Evolutionary conservation across 2,113 vertebrate genomes (phyloP).

Genomic region (Alligator mississippiensis): DNA sequence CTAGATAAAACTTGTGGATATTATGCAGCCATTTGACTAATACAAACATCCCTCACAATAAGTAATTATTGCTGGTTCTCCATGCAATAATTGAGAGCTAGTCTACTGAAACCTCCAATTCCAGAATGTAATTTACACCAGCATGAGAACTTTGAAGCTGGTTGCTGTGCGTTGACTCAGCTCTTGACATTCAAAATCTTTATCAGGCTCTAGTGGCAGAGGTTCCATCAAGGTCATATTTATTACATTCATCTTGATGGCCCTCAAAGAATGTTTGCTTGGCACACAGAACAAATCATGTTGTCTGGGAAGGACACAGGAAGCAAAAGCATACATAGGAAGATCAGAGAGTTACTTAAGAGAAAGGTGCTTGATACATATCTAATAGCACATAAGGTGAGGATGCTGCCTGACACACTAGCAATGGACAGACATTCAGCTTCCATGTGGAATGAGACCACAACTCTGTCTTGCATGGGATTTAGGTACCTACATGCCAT

Average conservation of each 20-base stretch:
- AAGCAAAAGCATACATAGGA: too few relatives aligned
- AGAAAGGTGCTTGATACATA: rapidly evolving
- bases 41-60: background rate
- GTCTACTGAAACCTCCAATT: rapidly evolving
- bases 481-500: background rate
- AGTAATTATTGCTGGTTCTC: background rate
- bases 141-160: background rate
- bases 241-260: slow-evolving; percentile 3
- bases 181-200: background rate
- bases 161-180: rapidly evolving
- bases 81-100: background rate
- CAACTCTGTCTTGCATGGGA: background rate
- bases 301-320: background rate
- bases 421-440: background rate
- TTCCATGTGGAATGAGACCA: background rate
- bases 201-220: background rate
- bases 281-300: background rate
- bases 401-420: background rate
- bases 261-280: background rate
- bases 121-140: rapidly evolving
- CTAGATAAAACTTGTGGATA: too few relatives aligned
- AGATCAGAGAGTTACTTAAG: background rate
- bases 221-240: background rate
- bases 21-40: background rate
- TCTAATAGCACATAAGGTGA: rapidly evolving